Evolutionary conservation across 2,888 invertebrate genomes (phyloP).

Genomic region (Pecten maximus): DNA sequence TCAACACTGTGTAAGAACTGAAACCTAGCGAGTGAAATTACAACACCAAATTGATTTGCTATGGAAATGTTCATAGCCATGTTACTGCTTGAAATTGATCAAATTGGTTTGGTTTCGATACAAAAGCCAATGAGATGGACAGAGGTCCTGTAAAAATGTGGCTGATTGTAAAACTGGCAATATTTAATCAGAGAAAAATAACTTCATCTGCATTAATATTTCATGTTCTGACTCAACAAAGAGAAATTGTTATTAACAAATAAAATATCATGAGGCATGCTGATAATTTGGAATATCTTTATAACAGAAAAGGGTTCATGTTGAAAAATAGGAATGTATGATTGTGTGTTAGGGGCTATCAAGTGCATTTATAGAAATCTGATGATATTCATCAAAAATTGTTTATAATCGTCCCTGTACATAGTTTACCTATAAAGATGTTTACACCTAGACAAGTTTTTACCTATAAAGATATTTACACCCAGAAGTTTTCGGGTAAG

Average conservation of each 20-base stretch:
- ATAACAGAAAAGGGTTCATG: background rate
- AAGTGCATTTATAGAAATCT: background rate
- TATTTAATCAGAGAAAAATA: background rate
- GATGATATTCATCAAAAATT: too few species aligned
- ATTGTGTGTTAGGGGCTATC: background rate
- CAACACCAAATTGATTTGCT: background rate
- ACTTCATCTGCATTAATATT: background rate
- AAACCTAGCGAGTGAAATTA: background rate
- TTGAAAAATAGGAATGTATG: background rate
- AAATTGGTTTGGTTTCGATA: background rate
- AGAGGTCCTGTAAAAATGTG: background rate
- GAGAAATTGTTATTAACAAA: background rate
- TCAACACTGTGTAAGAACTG: background rate
- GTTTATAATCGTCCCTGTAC: too few species aligned
- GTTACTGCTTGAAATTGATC: slow-evolving; percentile 20
- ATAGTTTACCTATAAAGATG: too few species aligned
- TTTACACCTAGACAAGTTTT: too few species aligned
- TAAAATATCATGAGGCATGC: background rate
- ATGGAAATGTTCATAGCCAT: background rate
- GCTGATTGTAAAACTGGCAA: background rate
- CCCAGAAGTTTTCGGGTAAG: too few species aligned
- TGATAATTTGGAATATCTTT: background rate
- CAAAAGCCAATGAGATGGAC: background rate
- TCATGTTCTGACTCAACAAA: background rate
- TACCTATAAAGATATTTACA: too few species aligned